Percentiles rank a stretch among this genome's conserved stretches.
phyloP scores from a whole-genome alignment of 1,140 invertebrate species.

The fruit fly (Drosophila melanogaster) region DNA sequence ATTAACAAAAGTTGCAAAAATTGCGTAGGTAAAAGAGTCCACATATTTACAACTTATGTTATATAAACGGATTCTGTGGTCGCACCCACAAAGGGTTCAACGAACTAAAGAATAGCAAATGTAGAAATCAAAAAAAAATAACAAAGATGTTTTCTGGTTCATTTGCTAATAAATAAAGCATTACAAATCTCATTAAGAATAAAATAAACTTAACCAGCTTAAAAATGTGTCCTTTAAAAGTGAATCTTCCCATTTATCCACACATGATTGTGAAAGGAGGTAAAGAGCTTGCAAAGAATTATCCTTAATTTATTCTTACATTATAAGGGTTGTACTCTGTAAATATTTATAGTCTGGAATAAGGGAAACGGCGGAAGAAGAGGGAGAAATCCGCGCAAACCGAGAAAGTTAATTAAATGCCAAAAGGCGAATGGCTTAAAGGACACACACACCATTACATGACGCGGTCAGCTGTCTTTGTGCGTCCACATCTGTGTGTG shows the following conservation, averaged over 20 bases:
- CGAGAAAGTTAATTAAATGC: constrained; percentile 49
- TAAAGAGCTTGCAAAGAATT: not conserved
- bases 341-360: constrained; percentile 28
- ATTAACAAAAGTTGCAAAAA: constrained; percentile 1
- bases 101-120: not conserved
- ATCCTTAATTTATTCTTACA: constrained; percentile 13
- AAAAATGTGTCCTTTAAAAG: not conserved
- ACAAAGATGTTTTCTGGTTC: not conserved
- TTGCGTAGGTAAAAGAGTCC: not conserved
- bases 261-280: not conserved
- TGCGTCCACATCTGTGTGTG: constrained; percentile 13
- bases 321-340: constrained; percentile 10
- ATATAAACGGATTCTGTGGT: not conserved
- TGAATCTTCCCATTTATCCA: not conserved
- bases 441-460: constrained; percentile 22
- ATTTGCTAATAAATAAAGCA: no score
- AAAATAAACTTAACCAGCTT: no score
- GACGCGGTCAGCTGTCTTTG: constrained; percentile 30
- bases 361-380: not conserved
- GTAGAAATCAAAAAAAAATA: not conserved
- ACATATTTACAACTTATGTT: not conserved
- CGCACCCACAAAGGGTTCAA: not conserved
- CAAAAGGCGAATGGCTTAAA: constrained; percentile 44
- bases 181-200: no score
- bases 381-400: constrained; percentile 11